Evolutionary conservation across 2,888 invertebrate genomes (phyloP).

Genomic region (Drosophila buzzatii): DNA sequence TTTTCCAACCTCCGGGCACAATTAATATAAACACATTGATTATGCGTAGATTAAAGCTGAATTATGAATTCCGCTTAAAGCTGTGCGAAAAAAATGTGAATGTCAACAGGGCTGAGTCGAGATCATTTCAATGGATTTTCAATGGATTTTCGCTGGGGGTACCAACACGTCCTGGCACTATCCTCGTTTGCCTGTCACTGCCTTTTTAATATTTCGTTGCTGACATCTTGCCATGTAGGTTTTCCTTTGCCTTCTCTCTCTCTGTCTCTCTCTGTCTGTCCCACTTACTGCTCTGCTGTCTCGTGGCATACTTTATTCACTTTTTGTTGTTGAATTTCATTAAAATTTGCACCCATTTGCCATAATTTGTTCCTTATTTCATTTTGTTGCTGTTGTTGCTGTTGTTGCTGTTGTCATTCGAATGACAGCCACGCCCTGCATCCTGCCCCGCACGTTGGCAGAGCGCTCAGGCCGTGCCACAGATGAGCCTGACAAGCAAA

Average conservation of each 20-base stretch:
- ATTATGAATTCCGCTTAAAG: constrained; percentile 20
- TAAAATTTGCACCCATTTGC: constrained; percentile 80
- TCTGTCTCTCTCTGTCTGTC: not conserved
- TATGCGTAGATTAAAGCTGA: constrained; percentile 31
- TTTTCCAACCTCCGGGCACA: not conserved
- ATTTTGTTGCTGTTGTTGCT: constrained; percentile 10
- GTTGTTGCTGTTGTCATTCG: constrained; percentile 47
- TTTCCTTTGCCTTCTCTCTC: constrained; percentile 1
- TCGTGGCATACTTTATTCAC: constrained; percentile 47
- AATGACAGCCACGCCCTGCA: constrained; percentile 54
- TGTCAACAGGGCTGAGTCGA: not conserved
- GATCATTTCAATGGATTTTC: constrained; percentile 8
- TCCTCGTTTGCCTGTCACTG: constrained; percentile 50
- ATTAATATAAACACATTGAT: constrained; percentile 35
- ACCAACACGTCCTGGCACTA: constrained; percentile 37
- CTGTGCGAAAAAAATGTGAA: not conserved
- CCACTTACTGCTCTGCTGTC: constrained; percentile 6
- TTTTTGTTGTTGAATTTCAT: constrained; percentile 75
- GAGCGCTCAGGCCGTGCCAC: constrained; percentile 49
- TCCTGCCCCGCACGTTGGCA: constrained; percentile 1
- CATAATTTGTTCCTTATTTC: constrained; percentile 71
- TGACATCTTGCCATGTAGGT: constrained; percentile 63
- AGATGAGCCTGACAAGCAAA: constrained; percentile 79
- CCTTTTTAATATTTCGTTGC: constrained; percentile 69
- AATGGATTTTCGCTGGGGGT: constrained; percentile 1